Evolutionary conservation across 2,113 vertebrate genomes (phyloP), one percentile per base, ranked within the genome.

Genomic region (Muscicapa adusta): DNA sequence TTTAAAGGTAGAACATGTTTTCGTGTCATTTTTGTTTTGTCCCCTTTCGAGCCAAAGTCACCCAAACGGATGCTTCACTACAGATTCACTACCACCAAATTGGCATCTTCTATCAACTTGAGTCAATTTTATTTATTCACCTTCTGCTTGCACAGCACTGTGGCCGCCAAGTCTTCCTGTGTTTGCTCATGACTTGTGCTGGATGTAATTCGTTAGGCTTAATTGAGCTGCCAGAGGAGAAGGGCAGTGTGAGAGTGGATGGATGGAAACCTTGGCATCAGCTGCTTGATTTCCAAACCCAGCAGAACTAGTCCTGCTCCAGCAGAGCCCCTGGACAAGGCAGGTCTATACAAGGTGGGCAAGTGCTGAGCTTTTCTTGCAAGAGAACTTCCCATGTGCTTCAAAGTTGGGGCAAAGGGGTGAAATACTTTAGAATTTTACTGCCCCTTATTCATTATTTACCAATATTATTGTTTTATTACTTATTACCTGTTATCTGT

Each of bases 51-150:
- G 71, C 58, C 25, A 47, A 91, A 92, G 62, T 76, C 71, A 89
- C 63, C 47, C 42, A 90, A 85, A 70, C 38, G 73, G 54, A 83
- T 85, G 67, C 71, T 34, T 76, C 62, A 42, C 47, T 68, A 61
- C 34, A 62, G 71, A 56, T 42, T 83, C 48, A 56, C 61, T 42
- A 33, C 40, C 48, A 54, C 25, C 4, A 14, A 76, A 70, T 19
- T 70, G 71, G 63, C 56, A 76, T 89, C 83, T 73, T 94, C 88
- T 93, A 85, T 88, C 73, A 91, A 19, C 54, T 75, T 43, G 28
- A 93, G 85, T 94, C 89, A 76, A 81, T 91, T 91, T 88, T 94
- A 90, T 93, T 96, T 96, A 88, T 82, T 91, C 63, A 58, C 75
- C 91, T 73, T 79, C 75, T 89, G 78, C 90, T 90, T 94, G 90